Percentiles rank a stretch among this genome's conserved stretches.
phyloP scores from a whole-genome alignment of 2,113 vertebrate genomes.

The Tichodroma muraria region DNA sequence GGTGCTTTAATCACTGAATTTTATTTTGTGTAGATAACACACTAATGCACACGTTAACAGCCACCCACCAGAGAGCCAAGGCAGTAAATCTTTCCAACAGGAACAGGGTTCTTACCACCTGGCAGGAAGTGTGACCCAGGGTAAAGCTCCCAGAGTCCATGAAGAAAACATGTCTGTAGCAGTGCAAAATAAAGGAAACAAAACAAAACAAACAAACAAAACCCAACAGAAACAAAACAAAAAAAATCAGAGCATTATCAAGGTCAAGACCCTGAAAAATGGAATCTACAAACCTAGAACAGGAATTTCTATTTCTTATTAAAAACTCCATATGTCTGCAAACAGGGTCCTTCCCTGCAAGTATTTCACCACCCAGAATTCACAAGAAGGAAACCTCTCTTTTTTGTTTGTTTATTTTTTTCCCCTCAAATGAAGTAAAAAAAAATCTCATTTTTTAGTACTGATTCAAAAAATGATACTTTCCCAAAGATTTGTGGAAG shows the following conservation, averaged over 20 bases:
- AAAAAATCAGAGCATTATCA: neutral
- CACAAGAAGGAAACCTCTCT: neutral
- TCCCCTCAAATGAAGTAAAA: accelerated
- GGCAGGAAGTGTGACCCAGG: neutral
- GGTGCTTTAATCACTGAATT: neutral
- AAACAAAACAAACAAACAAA: neutral
- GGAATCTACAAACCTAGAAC: neutral
- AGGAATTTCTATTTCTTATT: neutral
- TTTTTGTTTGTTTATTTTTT: no score
- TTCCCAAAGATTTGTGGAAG: neutral
- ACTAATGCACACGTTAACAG: neutral
- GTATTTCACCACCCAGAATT: neutral
- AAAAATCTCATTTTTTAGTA: neutral
- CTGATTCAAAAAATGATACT: accelerated
- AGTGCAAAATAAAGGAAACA: neutral
- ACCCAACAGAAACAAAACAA: neutral
- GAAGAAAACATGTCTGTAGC: neutral
- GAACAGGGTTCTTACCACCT: neutral
- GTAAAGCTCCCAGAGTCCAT: neutral
- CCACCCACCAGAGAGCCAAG: neutral
- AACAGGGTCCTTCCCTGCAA: neutral
- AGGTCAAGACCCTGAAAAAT: neutral
- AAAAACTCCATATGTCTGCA: neutral
- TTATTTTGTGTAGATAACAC: neutral
- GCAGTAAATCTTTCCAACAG: neutral